A percentile compares a stretch with the other conserved stretches of the same genome.
Evolutionary conservation across 2,888 invertebrate species (phyloP).

Genomic region (Fabriciana adippe): DNA sequence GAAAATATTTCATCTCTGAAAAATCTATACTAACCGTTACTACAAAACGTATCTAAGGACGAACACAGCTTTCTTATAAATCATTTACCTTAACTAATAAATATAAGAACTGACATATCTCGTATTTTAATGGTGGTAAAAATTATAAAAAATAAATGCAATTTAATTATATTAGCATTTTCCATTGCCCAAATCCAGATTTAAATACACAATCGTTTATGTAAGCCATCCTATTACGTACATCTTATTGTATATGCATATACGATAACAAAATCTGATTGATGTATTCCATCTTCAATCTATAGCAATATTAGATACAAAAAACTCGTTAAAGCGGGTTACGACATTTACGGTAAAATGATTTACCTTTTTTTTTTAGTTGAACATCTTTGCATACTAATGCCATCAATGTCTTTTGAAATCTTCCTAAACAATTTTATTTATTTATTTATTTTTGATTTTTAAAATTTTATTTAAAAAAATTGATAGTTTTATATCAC

Average conservation of each 20-base stretch:
- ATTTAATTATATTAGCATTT: background rate
- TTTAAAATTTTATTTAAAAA: too few species aligned
- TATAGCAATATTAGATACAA: constrained; percentile 22
- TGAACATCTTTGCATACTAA: constrained; percentile 67
- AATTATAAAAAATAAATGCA: too few species aligned
- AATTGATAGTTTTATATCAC: too few species aligned
- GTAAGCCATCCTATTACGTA: constrained; percentile 3
- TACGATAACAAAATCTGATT: constrained; percentile 15
- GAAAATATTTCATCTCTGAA: too few species aligned
- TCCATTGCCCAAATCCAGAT: background rate
- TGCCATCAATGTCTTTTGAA: constrained; percentile 39
- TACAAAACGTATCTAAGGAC: too few species aligned
- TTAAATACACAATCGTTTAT: constrained; percentile 11
- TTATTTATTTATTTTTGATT: too few species aligned
- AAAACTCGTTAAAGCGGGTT: constrained; percentile 28
- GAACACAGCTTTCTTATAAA: too few species aligned
- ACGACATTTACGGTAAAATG: constrained; percentile 40
- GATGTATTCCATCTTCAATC: constrained; percentile 29
- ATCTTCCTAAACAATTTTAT: too few species aligned
- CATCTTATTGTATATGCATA: constrained; percentile 22
- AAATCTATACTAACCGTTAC: too few species aligned
- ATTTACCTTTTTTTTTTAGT: constrained; percentile 56
- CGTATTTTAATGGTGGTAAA: too few species aligned
- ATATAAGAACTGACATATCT: too few species aligned
- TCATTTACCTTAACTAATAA: too few species aligned